These are phyloP conservation scores for Tetranychus urticae DNA, from an alignment of 1,140 invertebrate species.

Conservation along the genomic window DNA sequence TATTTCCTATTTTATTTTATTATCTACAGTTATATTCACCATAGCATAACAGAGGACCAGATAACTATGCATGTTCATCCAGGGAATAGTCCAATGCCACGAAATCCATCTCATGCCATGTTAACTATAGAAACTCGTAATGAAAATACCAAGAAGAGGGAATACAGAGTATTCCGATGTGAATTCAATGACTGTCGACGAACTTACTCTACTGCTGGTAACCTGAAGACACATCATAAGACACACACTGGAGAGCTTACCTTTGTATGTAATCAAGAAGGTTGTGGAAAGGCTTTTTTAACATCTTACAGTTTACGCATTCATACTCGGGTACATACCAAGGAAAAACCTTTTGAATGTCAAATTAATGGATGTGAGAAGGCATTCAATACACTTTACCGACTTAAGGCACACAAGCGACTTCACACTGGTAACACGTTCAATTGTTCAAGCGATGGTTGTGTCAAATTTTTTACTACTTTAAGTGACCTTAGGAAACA, in stretches of 20 bases:
- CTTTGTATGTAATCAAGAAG: conserved; percentile 63
- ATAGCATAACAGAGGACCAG: conserved; percentile 38
- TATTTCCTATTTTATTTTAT: not conserved
- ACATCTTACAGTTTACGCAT: conserved; percentile 84
- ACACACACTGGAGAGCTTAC: conserved; percentile 54
- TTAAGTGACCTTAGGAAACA: conserved; percentile 82
- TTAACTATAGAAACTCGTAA: conserved; percentile 38
- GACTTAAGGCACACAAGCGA: conserved; percentile 67
- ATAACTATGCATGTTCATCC: conserved; percentile 39
- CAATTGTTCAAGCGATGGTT: conserved; percentile 59
- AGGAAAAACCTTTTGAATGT: conserved; percentile 66
- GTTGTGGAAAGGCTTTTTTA: conserved; percentile 75
- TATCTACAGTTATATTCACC: conserved; percentile 33
- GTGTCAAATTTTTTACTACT: conserved; percentile 76
- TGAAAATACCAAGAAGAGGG: conserved; percentile 34
- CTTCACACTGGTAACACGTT: conserved; percentile 86
- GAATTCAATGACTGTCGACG: conserved; percentile 66
- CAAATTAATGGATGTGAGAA: conserved; percentile 44
- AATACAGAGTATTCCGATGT: conserved; percentile 49
- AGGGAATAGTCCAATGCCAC: conserved; percentile 31
- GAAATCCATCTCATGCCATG: conserved; percentile 36
- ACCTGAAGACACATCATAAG: conserved; percentile 79
- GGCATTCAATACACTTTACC: conserved; percentile 47
- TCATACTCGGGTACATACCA: conserved; percentile 78
- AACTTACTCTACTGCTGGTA: conserved; percentile 79